These are phyloP conservation scores for Loxodonta africana DNA, from an alignment of 2,113 vertebrate genomes.

Conservation along the genomic window DNA sequence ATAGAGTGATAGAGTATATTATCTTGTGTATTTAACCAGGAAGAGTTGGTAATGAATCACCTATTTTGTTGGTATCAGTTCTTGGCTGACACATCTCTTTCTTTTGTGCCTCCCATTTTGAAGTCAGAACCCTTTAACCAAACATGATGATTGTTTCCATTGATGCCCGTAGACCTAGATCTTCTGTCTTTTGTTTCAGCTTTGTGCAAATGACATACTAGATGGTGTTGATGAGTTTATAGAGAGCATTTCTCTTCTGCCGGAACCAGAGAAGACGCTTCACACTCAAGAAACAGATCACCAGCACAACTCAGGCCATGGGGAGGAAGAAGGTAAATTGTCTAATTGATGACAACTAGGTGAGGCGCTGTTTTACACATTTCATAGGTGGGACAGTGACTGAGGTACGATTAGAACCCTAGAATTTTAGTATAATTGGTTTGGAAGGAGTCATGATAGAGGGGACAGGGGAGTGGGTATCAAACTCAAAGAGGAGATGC, in stretches of 20 bases:
- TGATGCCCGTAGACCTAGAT: neutral
- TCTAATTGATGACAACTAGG: neutral
- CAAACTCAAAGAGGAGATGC: neutral
- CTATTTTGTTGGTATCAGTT: neutral
- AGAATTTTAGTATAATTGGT: neutral
- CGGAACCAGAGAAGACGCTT: conserved; percentile 93
- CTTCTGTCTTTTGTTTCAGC: conserved; percentile 86
- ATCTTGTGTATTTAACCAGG: neutral
- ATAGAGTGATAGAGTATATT: neutral
- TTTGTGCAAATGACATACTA: conserved; percentile 95
- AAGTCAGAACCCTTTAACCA: conserved; percentile 29
- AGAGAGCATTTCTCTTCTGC: conserved; percentile 93
- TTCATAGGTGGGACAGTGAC: neutral
- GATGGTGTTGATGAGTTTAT: conserved; percentile 95
- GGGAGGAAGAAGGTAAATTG: conserved; percentile 89
- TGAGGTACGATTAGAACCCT: neutral
- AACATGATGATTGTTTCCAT: neutral
- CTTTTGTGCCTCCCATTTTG: conserved; percentile 19
- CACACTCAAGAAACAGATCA: conserved; percentile 91
- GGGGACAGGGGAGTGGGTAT: no score
- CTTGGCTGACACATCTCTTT: neutral
- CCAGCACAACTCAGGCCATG: conserved; percentile 87
- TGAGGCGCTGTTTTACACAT: neutral
- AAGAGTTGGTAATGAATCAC: neutral
- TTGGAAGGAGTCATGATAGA: neutral